Evolutionary conservation across 2,888 invertebrate genomes (phyloP).

Genomic region (Pandemis corylana): DNA sequence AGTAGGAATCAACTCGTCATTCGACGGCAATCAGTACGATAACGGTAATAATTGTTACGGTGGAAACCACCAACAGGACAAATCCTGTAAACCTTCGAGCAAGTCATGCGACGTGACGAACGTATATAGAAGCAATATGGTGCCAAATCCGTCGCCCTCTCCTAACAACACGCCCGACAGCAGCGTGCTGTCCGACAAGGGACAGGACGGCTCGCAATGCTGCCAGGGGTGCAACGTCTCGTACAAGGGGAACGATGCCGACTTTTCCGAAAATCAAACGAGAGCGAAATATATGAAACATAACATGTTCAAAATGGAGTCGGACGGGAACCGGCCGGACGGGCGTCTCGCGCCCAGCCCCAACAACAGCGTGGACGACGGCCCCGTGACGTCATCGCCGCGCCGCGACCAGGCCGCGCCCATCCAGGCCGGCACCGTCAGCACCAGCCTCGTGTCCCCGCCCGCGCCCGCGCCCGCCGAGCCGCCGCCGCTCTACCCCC

Average conservation of each 20-base stretch:
- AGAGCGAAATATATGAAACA: constrained; percentile 74
- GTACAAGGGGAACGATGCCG: constrained; percentile 73
- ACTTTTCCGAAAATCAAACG: constrained; percentile 69
- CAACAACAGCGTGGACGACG: constrained; percentile 81
- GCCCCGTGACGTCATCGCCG: constrained; percentile 89
- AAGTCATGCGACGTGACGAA: constrained; percentile 64
- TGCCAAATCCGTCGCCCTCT: constrained; percentile 72
- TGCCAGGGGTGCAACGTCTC: constrained; percentile 83
- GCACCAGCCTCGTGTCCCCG: constrained; percentile 92
- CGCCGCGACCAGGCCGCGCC: constrained; percentile 88
- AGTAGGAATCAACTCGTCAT: constrained; percentile 72
- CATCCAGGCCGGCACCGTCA: constrained; percentile 93
- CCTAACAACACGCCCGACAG: constrained; percentile 80
- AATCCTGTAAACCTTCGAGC: constrained; percentile 55
- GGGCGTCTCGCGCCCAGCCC: constrained; percentile 84
- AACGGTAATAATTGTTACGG: constrained; percentile 56
- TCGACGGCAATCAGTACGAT: constrained; percentile 68
- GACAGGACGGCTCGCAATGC: constrained; percentile 69
- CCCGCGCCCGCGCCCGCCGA: constrained; percentile 83
- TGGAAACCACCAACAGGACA: constrained; percentile 64
- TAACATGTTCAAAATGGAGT: constrained; percentile 74
- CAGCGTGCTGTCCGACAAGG: constrained; percentile 74
- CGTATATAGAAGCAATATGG: constrained; percentile 66
- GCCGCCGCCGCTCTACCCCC: no score
- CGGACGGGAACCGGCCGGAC: constrained; percentile 79